A percentile compares a stretch with the other conserved stretches of the same genome.
phyloP scores from a whole-genome alignment of 2,888 invertebrate genomes.

The Saturnia japonica region DNA sequence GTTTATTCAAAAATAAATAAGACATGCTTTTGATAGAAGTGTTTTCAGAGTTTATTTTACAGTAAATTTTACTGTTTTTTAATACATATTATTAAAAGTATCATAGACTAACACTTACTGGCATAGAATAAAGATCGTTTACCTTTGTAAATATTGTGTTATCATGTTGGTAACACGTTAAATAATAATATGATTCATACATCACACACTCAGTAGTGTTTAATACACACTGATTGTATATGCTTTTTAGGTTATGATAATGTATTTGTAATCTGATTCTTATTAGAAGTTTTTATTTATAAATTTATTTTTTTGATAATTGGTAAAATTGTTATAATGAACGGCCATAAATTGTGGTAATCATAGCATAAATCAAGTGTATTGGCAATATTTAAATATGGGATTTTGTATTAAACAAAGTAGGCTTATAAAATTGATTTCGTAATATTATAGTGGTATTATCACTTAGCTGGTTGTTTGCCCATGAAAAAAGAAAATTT shows the following conservation, averaged over 20 bases:
- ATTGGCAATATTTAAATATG: background rate
- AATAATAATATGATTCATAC: constrained; percentile 4
- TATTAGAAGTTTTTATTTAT: background rate
- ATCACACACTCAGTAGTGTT: background rate
- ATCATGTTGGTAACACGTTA: constrained; percentile 43
- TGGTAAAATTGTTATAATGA: background rate
- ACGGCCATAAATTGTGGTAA: background rate
- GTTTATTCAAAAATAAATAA: background rate
- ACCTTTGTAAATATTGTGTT: constrained; percentile 30
- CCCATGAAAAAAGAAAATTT: background rate
- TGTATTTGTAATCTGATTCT: background rate
- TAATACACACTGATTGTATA: background rate
- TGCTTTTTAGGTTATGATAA: constrained; percentile 9
- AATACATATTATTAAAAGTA: background rate
- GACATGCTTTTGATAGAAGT: background rate
- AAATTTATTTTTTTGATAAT: background rate
- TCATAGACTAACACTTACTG: background rate
- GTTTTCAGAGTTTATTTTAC: background rate
- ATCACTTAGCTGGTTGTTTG: background rate
- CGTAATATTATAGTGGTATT: background rate
- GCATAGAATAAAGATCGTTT: background rate
- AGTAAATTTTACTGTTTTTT: background rate
- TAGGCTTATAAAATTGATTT: background rate
- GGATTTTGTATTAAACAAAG: background rate
- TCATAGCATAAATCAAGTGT: background rate